Percentiles rank a stretch among this genome's conserved stretches.
Evolutionary conservation across 2,888 invertebrate species (phyloP).

Genomic region (Xiphydria camelus): DNA sequence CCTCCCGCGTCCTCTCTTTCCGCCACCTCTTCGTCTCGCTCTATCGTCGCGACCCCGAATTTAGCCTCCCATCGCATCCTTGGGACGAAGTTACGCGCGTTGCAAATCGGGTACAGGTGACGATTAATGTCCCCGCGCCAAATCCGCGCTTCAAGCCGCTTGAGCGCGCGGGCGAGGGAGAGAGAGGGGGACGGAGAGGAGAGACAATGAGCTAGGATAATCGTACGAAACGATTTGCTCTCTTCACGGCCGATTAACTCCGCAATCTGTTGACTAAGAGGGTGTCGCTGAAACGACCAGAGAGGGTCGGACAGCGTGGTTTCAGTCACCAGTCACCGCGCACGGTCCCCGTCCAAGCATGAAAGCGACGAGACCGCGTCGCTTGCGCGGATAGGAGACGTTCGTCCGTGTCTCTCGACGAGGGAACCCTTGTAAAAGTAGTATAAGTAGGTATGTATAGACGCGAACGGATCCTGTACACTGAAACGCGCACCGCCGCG

Average conservation of each 20-base stretch:
- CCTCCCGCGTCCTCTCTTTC: conserved; percentile 4
- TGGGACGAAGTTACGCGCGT: conserved; percentile 26
- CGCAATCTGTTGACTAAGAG: conserved; percentile 40
- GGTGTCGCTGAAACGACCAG: conserved; percentile 20
- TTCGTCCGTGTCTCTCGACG: too few relatives aligned
- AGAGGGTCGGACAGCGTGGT: conserved; percentile 16
- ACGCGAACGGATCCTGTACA: too few relatives aligned
- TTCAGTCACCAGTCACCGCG: conserved; percentile 26
- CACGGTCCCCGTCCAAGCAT: too few relatives aligned
- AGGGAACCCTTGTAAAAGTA: too few relatives aligned
- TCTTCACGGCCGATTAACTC: conserved; percentile 54
- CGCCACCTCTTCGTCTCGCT: conserved; percentile 5
- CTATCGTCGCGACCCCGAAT: too few relatives aligned
- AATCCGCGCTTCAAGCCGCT: neutral
- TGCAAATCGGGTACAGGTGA: conserved; percentile 33
- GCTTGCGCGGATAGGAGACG: too few relatives aligned
- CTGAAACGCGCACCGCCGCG: too few relatives aligned
- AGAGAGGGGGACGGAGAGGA: conserved; percentile 8
- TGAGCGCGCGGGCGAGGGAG: neutral
- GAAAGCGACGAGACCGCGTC: too few relatives aligned
- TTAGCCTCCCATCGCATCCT: too few relatives aligned
- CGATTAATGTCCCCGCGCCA: conserved; percentile 29
- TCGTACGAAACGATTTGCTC: conserved; percentile 53
- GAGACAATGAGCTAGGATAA: conserved; percentile 46
- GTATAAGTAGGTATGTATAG: too few relatives aligned